These are phyloP conservation scores for Criorhina ranunculi DNA, from an alignment of 2,888 invertebrate genomes.

Conservation along the genomic window DNA sequence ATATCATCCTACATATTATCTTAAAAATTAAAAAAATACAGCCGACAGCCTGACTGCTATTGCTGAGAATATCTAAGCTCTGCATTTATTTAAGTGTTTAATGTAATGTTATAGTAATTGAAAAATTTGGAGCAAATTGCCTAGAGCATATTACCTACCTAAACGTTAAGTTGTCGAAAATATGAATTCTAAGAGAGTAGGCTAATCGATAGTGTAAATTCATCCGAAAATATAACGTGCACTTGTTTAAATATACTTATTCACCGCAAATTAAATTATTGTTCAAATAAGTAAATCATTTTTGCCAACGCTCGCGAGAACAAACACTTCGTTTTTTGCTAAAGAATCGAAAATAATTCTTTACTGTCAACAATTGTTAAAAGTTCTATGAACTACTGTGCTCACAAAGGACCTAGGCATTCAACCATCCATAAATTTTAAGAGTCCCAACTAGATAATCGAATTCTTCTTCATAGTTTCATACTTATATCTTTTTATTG, in stretches of 20 bases:
- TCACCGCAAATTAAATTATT: conserved; percentile 4
- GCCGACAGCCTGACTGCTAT: too few relatives aligned
- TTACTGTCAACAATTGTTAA: conserved; percentile 83
- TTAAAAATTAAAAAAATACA: too few relatives aligned
- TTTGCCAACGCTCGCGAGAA: not conserved
- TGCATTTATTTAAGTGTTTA: too few relatives aligned
- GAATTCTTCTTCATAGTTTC: conserved; percentile 53
- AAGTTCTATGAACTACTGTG: conserved; percentile 82
- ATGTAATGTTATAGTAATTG: too few relatives aligned
- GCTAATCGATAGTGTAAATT: too few relatives aligned
- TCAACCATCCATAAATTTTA: conserved; percentile 69
- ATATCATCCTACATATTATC: too few relatives aligned
- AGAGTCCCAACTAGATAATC: conserved; percentile 45
- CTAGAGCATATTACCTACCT: too few relatives aligned
- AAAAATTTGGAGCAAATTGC: too few relatives aligned
- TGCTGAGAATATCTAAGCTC: too few relatives aligned
- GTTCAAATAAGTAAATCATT: not conserved
- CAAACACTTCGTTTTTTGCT: not conserved
- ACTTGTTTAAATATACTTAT: not conserved
- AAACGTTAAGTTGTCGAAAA: too few relatives aligned
- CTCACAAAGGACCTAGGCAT: conserved; percentile 67
- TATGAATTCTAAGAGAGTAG: too few relatives aligned
- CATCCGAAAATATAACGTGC: too few relatives aligned
- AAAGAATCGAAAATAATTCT: conserved; percentile 79
- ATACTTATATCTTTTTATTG: conserved; percentile 51